Evolutionary conservation across 2,888 invertebrate species (phyloP).

Genomic region (Adelphocoris suturalis): DNA sequence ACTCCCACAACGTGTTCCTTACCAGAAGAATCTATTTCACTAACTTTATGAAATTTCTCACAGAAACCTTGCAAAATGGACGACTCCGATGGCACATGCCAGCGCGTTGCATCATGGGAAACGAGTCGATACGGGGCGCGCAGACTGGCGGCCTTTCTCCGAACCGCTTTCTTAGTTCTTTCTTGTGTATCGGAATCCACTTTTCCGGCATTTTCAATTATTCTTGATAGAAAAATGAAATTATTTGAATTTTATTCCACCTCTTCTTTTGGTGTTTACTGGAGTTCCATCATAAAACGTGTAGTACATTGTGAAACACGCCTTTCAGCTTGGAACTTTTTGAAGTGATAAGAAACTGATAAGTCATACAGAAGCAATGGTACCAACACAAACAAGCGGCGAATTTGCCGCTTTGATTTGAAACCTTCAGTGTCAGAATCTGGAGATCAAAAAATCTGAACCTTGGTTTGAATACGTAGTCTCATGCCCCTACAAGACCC

Average conservation of each 20-base stretch:
- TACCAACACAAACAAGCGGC: background rate
- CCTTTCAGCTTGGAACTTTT: conserved; percentile 17
- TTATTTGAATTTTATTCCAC: background rate
- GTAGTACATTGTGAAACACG: background rate
- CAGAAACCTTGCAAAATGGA: conserved; percentile 85
- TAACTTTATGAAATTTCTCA: conserved; percentile 84
- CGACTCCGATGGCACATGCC: conserved; percentile 85
- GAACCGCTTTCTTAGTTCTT: background rate
- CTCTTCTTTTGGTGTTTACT: background rate
- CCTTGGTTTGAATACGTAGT: too few species aligned
- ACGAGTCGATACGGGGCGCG: conserved; percentile 56
- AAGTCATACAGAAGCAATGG: background rate
- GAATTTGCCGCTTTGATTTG: too few species aligned
- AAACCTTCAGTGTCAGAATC: too few species aligned
- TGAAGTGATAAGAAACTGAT: conserved; percentile 16
- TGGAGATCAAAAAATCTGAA: too few species aligned
- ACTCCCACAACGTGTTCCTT: conserved; percentile 78
- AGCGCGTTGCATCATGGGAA: conserved; percentile 81
- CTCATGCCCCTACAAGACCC: too few species aligned
- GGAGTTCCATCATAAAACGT: background rate
- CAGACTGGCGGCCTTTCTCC: conserved; percentile 50
- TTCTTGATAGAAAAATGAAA: background rate
- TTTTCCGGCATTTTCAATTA: background rate
- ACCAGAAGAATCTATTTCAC: conserved; percentile 82
- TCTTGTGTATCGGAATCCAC: background rate